A percentile compares a stretch with the other conserved stretches of the same genome.
These are phyloP conservation scores for Burhinus bistriatus DNA, from an alignment of 2,113 vertebrate species.

Conservation along the genomic window DNA sequence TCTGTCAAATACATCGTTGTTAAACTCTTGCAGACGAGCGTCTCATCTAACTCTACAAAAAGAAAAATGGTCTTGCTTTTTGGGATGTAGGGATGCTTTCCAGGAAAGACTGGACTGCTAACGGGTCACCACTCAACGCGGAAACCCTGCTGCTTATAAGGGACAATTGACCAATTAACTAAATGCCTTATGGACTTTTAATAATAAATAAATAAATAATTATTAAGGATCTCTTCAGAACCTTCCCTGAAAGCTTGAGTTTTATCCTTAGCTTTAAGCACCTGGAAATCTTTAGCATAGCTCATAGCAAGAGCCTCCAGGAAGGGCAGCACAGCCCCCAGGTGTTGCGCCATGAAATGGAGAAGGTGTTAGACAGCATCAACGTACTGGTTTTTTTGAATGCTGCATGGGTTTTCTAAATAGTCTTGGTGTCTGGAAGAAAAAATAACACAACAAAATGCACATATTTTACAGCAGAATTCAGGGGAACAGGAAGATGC, in stretches of 20 bases:
- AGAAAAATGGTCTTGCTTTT: not conserved
- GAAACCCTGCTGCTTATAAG: not conserved
- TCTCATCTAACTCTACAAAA: not conserved
- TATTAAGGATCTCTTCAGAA: not conserved
- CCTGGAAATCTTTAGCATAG: not conserved
- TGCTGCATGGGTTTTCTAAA: not conserved
- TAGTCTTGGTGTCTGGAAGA: not conserved
- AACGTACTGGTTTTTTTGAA: not conserved
- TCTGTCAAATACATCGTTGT: not conserved
- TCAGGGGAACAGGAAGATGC: not conserved
- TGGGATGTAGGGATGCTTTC: not conserved
- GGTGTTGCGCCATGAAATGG: not conserved
- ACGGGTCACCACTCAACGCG: not conserved
- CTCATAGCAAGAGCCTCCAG: not conserved
- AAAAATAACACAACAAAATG: not conserved
- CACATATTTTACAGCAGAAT: not conserved
- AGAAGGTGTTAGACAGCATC: not conserved
- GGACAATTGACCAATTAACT: not conserved
- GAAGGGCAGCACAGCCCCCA: not conserved
- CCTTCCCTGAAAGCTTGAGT: not conserved
- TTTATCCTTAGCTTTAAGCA: not conserved
- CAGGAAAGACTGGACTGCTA: not conserved
- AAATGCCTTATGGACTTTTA: not conserved
- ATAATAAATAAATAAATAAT: not conserved
- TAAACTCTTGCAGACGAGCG: not conserved